phyloP scores from a whole-genome alignment of 2,888 invertebrate species.

The Idaea biselata region DNA sequence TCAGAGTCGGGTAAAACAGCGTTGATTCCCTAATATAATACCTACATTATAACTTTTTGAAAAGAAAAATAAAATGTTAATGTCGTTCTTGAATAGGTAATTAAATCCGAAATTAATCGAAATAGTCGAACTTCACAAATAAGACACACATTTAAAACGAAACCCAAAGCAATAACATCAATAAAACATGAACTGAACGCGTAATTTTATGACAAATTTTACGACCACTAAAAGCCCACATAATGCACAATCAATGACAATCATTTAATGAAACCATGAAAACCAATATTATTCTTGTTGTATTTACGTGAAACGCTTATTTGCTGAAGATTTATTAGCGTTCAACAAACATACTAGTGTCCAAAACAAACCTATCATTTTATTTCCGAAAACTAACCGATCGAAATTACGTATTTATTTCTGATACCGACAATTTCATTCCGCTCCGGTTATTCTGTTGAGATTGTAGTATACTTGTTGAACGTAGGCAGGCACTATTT shows the following conservation, averaged over 20 bases:
- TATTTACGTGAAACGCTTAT: conserved; percentile 30
- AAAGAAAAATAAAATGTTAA: no score
- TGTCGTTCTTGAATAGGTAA: not conserved
- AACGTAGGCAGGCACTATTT: conserved; percentile 5
- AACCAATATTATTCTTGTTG: conserved; percentile 33
- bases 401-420: not conserved
- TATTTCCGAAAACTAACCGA: not conserved
- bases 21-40: no score
- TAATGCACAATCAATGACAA: conserved; percentile 50
- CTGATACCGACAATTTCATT: not conserved
- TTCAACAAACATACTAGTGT: conserved; percentile 14
- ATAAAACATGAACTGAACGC: conserved; percentile 36
- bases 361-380: conserved; percentile 8
- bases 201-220: conserved; percentile 41
- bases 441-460: not conserved
- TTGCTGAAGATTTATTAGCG: conserved; percentile 21
- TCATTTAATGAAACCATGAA: conserved; percentile 40
- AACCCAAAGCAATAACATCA: conserved; percentile 37
- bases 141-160: conserved; percentile 35
- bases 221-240: conserved; percentile 43
- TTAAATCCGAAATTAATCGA: not conserved
- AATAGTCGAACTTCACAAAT: conserved; percentile 19
- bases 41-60: no score
- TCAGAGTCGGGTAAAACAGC: no score
- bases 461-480: not conserved